These are phyloP conservation scores for Scomber scombrus DNA, from an alignment of 2,113 vertebrate genomes.

Conservation along the genomic window DNA sequence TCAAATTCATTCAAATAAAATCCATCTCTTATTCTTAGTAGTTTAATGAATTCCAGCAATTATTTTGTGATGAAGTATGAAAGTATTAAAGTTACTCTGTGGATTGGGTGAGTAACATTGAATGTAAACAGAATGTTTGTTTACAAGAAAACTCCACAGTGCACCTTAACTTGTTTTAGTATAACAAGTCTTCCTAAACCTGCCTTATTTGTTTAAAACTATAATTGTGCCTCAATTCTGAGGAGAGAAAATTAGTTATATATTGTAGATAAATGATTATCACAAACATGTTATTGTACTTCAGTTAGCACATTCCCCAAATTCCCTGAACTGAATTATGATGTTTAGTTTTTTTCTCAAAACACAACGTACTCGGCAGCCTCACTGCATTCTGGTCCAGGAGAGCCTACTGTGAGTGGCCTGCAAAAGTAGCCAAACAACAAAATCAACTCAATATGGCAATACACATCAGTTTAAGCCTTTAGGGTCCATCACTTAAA, in stretches of 20 bases:
- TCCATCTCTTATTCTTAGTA: background rate
- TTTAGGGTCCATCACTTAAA: background rate
- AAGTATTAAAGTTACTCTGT: too few relatives aligned
- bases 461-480: background rate
- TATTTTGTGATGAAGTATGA: background rate
- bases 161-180: too few relatives aligned
- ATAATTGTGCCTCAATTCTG: too few relatives aligned
- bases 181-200: too few relatives aligned
- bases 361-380: background rate
- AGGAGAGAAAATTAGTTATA: too few relatives aligned
- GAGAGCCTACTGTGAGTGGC: background rate
- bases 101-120: too few relatives aligned
- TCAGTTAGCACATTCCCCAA: too few relatives aligned
- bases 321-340: background rate
- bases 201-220: too few relatives aligned
- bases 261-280: too few relatives aligned
- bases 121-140: too few relatives aligned
- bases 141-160: too few relatives aligned
- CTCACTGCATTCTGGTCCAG: background rate
- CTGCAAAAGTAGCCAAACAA: background rate
- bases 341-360: background rate
- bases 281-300: too few relatives aligned
- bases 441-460: background rate
- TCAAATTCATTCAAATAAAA: background rate
- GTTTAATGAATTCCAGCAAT: background rate